A percentile compares a stretch with the other conserved stretches of the same genome.
These are phyloP conservation scores for Ctena decussata DNA, from an alignment of 2,888 invertebrate species.

Conservation along the genomic window DNA sequence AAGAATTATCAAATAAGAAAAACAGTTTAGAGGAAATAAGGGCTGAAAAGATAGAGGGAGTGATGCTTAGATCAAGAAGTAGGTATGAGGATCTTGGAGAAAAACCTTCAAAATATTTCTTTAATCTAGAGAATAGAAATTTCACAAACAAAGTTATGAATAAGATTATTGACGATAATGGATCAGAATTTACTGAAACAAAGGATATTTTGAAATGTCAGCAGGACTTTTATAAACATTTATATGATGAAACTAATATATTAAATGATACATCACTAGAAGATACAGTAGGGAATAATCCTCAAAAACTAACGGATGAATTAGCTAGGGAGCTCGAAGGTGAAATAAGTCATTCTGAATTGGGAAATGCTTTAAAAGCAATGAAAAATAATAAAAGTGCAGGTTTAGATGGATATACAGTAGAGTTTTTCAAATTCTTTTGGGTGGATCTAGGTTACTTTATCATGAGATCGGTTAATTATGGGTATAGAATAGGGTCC, in stretches of 20 bases:
- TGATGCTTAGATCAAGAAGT: not conserved
- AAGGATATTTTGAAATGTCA: constrained; percentile 10
- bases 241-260: not conserved
- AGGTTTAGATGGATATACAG: constrained; percentile 38
- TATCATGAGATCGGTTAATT: constrained; percentile 23
- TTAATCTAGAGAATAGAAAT: not conserved
- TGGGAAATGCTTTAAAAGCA: not conserved
- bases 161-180: not conserved
- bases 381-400: constrained; percentile 18
- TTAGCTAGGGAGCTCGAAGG: not conserved
- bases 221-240: not conserved
- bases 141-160: not conserved
- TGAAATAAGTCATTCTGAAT: not conserved
- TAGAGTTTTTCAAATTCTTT: constrained; percentile 38
- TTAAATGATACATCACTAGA: not conserved
- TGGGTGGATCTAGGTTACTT: constrained; percentile 25
- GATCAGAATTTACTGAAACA: not conserved
- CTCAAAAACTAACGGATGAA: not conserved
- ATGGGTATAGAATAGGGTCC: constrained; percentile 19
- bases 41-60: not conserved
- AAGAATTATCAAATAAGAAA: not conserved
- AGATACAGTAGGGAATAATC: not conserved
- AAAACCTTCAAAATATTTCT: constrained; percentile 5
- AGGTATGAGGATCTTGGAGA: not conserved
- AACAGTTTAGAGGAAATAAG: not conserved